Percentiles rank a stretch among this genome's conserved stretches.
These are phyloP conservation scores for Rhaphigaster nebulosa DNA, from an alignment of 2,888 invertebrate species.

Conservation along the genomic window DNA sequence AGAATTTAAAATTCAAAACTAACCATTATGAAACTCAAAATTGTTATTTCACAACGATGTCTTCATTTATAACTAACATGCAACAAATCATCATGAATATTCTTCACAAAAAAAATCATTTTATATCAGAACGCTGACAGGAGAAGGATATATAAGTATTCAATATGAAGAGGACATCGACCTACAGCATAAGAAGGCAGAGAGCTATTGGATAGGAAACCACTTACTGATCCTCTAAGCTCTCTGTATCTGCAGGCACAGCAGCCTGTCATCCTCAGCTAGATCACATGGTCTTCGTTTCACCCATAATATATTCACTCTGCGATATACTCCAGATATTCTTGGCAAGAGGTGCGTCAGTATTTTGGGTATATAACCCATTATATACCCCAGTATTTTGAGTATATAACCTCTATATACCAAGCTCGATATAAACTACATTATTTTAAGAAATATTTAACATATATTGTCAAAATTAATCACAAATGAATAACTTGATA, in stretches of 20 bases:
- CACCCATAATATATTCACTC: not conserved
- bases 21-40: no score
- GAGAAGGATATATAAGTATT: not conserved
- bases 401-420: not conserved
- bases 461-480: no score
- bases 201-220: not conserved
- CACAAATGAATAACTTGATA: no score
- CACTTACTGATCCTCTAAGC: not conserved
- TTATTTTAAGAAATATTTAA: not conserved
- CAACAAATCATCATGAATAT: not conserved
- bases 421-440: not conserved
- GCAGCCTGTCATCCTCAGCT: not conserved
- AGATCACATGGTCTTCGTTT: not conserved
- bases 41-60: no score
- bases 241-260: slow-evolving; percentile 14
- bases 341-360: not conserved
- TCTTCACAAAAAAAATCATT: not conserved
- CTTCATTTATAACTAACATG: no score
- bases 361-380: not conserved
- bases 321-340: not conserved
- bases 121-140: not conserved
- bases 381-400: no score
- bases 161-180: not conserved
- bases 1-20: no score
- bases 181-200: not conserved